These are phyloP conservation scores for Axinella damicornis DNA, from an alignment of 37 sponge, comb jelly and placozoan genomes.

Conservation along the genomic window DNA sequence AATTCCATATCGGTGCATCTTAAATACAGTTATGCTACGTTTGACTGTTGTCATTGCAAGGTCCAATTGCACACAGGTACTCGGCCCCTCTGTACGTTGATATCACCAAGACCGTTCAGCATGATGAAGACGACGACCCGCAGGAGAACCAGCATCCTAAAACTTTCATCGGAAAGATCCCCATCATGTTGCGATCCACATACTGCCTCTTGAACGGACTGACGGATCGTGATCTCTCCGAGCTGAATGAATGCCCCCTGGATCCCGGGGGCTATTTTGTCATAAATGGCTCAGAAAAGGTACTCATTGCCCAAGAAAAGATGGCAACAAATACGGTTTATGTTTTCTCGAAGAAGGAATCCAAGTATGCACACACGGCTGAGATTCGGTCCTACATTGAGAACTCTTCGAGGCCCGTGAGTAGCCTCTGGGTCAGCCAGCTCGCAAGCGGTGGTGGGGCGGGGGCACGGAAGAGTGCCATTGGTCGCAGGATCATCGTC, in stretches of 20 bases:
- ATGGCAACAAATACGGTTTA: constrained; percentile 99
- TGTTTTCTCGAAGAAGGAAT: constrained; percentile 98
- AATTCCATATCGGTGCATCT: too few relatives aligned
- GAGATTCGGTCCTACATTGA: constrained; percentile 99
- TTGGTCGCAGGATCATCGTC: constrained; percentile 95
- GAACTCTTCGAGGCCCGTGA: constrained; percentile 99
- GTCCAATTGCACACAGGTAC: constrained; percentile 63
- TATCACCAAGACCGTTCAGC: constrained; percentile 88
- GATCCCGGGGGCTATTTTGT: constrained; percentile 99
- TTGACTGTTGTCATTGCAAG: too few relatives aligned
- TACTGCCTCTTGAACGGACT: constrained; percentile 95
- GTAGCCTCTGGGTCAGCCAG: constrained; percentile 98
- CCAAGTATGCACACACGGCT: constrained; percentile 97
- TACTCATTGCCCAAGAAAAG: constrained; percentile 99
- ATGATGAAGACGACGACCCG: constrained; percentile 80
- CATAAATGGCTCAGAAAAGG: constrained; percentile 99
- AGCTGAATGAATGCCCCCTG: constrained; percentile 99
- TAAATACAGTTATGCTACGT: too few relatives aligned
- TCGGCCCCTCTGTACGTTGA: constrained; percentile 98
- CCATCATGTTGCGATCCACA: constrained; percentile 98
- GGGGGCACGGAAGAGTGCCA: constrained; percentile 86
- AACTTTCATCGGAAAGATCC: constrained; percentile 99
- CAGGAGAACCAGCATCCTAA: constrained; percentile 74
- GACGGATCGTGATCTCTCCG: constrained; percentile 96
- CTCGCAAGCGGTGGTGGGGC: constrained; percentile 94